Evolutionary conservation across 30 jellyfish, hydroid and myxozoan genomes (phyloP).

Genomic region (Aurelia aurita complex sp. Pacific): DNA sequence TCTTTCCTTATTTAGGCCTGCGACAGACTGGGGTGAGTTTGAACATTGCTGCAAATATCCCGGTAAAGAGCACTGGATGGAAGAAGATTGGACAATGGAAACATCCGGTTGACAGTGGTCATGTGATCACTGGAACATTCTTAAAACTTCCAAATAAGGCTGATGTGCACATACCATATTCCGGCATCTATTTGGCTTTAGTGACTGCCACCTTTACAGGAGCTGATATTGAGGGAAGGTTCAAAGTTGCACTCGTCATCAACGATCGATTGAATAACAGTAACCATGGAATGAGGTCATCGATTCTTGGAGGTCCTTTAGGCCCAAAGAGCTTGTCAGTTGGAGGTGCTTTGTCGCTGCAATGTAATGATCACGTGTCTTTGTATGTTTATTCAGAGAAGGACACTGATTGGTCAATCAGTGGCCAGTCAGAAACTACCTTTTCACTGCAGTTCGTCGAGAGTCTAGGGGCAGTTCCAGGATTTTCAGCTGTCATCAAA

Average conservation of each 20-base stretch:
- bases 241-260: slow-evolving; percentile 46
- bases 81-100: slow-evolving; percentile 68
- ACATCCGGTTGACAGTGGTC: slow-evolving; percentile 64
- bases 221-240: slow-evolving; percentile 63
- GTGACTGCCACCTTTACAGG: slow-evolving; percentile 69
- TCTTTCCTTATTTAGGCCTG: slow-evolving; percentile 23
- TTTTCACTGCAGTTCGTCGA: slow-evolving; percentile 65
- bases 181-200: slow-evolving; percentile 70
- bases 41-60: slow-evolving; percentile 30
- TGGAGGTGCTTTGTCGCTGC: slow-evolving; percentile 63
- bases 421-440: slow-evolving; percentile 82
- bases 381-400: slow-evolving; percentile 76
- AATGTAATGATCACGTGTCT: slow-evolving; percentile 56
- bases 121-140: slow-evolving; percentile 51
- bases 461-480: slow-evolving; percentile 57
- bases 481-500: slow-evolving; percentile 71
- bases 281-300: slow-evolving; percentile 47
- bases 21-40: slow-evolving; percentile 61
- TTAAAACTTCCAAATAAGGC: slow-evolving; percentile 36
- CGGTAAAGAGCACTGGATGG: slow-evolving; percentile 75
- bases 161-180: slow-evolving; percentile 42
- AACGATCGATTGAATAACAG: slow-evolving; percentile 52
- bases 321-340: slow-evolving; percentile 74
- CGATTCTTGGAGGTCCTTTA: slow-evolving; percentile 51
- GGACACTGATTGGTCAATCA: slow-evolving; percentile 76